Evolutionary conservation across 1,140 invertebrate species (phyloP).

Genomic region (Manduca sexta): DNA sequence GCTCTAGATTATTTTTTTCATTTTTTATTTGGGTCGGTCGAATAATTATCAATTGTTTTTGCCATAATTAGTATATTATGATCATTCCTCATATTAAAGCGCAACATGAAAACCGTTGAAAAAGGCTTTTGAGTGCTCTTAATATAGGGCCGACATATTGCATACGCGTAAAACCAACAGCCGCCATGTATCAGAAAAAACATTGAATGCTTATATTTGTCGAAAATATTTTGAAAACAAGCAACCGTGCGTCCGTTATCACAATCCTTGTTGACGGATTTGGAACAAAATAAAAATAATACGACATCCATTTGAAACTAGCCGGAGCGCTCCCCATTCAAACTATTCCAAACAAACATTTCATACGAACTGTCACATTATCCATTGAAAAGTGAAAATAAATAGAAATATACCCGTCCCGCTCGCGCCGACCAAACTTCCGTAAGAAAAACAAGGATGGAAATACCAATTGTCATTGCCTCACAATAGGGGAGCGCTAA

Average conservation of each 20-base stretch:
- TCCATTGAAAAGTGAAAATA: slow-evolving; percentile 66
- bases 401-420: slow-evolving; percentile 50
- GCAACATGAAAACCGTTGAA: too few relatives aligned
- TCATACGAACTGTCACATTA: slow-evolving; percentile 68
- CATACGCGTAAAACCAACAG: too few relatives aligned
- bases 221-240: not conserved
- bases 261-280: slow-evolving; percentile 46
- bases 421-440: slow-evolving; percentile 10
- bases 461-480: slow-evolving; percentile 57
- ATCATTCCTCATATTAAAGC: too few relatives aligned
- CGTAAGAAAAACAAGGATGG: slow-evolving; percentile 29
- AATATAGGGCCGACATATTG: too few relatives aligned
- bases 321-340: slow-evolving; percentile 42
- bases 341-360: slow-evolving; percentile 61
- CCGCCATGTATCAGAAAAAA: too few relatives aligned
- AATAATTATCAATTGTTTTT: too few relatives aligned
- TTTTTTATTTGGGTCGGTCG: too few relatives aligned
- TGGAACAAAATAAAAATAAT: slow-evolving; percentile 64
- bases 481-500: slow-evolving; percentile 59
- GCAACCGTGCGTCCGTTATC: not conserved
- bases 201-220: too few relatives aligned
- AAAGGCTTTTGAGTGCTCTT: too few relatives aligned
- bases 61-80: too few relatives aligned
- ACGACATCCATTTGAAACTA: slow-evolving; percentile 44
- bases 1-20: too few relatives aligned